Base-by-base conservation (phyloP, 2,797 vertebrate genomes). In the Melanotaenia parkinsoni region DNA sequence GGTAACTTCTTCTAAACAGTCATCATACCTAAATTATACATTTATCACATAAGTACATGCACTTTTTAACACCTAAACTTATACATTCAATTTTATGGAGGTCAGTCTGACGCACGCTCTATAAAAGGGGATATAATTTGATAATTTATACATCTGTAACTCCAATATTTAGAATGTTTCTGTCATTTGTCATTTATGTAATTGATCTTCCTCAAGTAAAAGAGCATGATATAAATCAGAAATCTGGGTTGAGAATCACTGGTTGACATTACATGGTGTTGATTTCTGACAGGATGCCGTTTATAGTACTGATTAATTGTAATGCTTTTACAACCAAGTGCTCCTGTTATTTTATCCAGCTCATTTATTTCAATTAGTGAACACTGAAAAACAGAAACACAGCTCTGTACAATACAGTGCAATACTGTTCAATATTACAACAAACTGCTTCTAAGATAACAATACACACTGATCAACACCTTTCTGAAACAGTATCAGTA, bases 321-420 rank as follows among this genome's bases (percentile, higher is more conserved):
- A 50, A 22, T 22, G n/a, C 47, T 22, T 50, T 50, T 50, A 20
- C 35, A 22, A 33, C 16, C 50, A 70, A 47, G 16, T 51, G 62
- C 28, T 63, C 33, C 8, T 72, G 24, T 63, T 53, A 53, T 40
- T 24, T 26, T 47, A 12, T 5, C 58, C 60, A 47, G 57, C 56
- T 53, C 56, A 68, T 50, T 50, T 58, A 63, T 60, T 30, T 57
- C 40, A 70, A 40, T 38, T 20, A 61, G 59, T 28, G n/a, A 22
- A 14, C 26, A 3, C 13, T 26, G 61, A 70, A 60, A 26, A 45
- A 65, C 12, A 43, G 12, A 59, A 73, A 63, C 10, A 53, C 5
- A 32, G 60, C 13, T 58, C 37, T 38, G 33, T 59, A 2, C 26
- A 50, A 66, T 24, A 13, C 7, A 32, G n/a, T 61, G 24, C 11